Evolutionary conservation across 1,140 invertebrate genomes (phyloP).

Genomic region (Arctopsyche grandis): DNA sequence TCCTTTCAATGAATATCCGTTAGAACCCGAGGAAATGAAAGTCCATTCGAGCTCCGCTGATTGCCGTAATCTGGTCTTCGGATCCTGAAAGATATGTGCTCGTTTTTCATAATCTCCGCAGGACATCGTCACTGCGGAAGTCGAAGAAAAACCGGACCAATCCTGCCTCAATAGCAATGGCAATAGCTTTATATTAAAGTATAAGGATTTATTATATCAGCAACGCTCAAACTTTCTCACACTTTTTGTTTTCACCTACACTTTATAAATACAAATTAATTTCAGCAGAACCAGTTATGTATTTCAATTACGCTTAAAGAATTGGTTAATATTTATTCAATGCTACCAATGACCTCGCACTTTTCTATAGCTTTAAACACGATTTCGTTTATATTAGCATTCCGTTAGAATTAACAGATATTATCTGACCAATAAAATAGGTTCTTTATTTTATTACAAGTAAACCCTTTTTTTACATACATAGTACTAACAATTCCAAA

Average conservation of each 20-base stretch:
- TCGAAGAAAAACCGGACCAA: conserved; percentile 40
- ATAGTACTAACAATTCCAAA: no score
- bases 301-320: no score
- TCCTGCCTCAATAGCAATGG: conserved; percentile 58
- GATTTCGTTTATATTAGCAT: no score
- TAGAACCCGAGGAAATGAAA: conserved; percentile 24
- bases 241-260: no score
- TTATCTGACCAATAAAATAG: no score
- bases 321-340: no score
- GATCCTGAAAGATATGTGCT: conserved; percentile 26
- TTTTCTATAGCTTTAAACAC: no score
- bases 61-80: conserved; percentile 41
- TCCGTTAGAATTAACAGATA: no score
- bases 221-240: conserved; percentile 54
- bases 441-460: no score
- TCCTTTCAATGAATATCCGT: conserved; percentile 32
- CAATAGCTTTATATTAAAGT: conserved; percentile 68
- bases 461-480: no score
- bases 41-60: conserved; percentile 22
- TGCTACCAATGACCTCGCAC: no score
- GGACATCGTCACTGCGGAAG: conserved; percentile 40
- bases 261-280: not conserved
- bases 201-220: conserved; percentile 59
- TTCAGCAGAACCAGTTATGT: conserved; percentile 25
- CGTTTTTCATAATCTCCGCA: conserved; percentile 45